Evolutionary conservation across 2,888 invertebrate species (phyloP).

Genomic region (Drosophila tanythrix): DNA sequence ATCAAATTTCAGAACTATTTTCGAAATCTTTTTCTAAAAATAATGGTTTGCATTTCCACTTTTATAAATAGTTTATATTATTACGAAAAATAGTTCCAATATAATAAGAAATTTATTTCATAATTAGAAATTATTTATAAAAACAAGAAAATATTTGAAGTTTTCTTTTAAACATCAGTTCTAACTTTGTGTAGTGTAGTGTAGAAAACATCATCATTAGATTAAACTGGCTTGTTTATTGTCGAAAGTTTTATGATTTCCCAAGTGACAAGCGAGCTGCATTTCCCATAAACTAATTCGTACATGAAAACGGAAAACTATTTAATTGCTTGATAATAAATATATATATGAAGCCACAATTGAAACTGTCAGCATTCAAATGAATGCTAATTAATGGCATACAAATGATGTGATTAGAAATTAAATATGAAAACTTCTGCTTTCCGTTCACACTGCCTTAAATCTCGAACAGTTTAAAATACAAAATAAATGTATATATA

Average conservation of each 20-base stretch:
- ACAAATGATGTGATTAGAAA: background rate
- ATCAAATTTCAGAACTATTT: background rate
- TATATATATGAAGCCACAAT: background rate
- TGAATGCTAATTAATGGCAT: background rate
- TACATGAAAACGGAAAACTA: background rate
- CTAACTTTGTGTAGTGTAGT: background rate
- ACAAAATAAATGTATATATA: constrained; percentile 32
- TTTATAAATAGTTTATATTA: background rate
- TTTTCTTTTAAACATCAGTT: background rate
- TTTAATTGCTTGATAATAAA: background rate
- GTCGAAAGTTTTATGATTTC: constrained; percentile 3
- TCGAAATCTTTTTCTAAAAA: background rate
- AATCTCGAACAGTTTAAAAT: constrained; percentile 28
- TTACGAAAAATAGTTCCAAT: background rate
- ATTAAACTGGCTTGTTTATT: background rate
- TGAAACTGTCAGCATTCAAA: background rate
- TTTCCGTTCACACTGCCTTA: background rate
- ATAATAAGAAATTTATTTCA: background rate
- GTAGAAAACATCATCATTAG: no score
- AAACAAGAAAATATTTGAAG: background rate
- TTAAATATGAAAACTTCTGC: background rate
- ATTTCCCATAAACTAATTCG: background rate
- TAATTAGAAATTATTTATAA: background rate
- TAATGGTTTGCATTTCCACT: background rate
- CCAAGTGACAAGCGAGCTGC: no score